Percentiles rank a stretch among this genome's conserved stretches.
Conservation (phyloP, 2,113 vertebrate genomes). For the Salvator merianae region DNA sequence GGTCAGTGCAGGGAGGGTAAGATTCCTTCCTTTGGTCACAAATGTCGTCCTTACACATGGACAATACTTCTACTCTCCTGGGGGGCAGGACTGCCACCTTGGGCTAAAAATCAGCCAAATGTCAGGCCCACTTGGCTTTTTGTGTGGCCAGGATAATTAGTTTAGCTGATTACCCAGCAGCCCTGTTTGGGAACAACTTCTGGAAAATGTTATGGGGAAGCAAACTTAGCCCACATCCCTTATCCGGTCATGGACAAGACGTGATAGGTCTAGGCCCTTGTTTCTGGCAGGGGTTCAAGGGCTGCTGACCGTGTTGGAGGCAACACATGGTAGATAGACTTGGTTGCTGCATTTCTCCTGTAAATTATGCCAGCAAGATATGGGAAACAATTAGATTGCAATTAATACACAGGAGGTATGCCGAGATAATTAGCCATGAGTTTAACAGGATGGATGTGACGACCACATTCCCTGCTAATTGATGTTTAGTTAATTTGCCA, state of each 20-base stretch:
- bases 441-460: slow-evolving; percentile 46
- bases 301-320: neutral
- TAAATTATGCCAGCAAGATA: slow-evolving; percentile 26
- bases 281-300: neutral
- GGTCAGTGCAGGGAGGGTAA: neutral
- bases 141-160: too few species aligned
- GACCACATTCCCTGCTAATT: slow-evolving; percentile 58
- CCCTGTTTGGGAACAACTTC: too few species aligned
- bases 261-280: fast-evolving
- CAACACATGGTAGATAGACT: slow-evolving; percentile 10
- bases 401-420: slow-evolving; percentile 49
- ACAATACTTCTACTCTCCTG: neutral
- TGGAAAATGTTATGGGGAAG: too few species aligned
- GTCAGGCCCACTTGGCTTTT: too few species aligned
- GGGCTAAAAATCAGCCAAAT: too few species aligned
- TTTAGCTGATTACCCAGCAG: too few species aligned
- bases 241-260: too few species aligned
- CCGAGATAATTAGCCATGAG: slow-evolving; percentile 49
- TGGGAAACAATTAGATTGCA: slow-evolving; percentile 43
- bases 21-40: neutral
- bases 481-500: slow-evolving; percentile 67
- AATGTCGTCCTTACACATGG: neutral
- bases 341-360: slow-evolving; percentile 14
- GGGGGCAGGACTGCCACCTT: too few species aligned
- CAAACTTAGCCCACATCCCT: too few species aligned